Evolutionary conservation across 2,888 invertebrate genomes (phyloP).

Genomic region (Hypsopygia costalis): DNA sequence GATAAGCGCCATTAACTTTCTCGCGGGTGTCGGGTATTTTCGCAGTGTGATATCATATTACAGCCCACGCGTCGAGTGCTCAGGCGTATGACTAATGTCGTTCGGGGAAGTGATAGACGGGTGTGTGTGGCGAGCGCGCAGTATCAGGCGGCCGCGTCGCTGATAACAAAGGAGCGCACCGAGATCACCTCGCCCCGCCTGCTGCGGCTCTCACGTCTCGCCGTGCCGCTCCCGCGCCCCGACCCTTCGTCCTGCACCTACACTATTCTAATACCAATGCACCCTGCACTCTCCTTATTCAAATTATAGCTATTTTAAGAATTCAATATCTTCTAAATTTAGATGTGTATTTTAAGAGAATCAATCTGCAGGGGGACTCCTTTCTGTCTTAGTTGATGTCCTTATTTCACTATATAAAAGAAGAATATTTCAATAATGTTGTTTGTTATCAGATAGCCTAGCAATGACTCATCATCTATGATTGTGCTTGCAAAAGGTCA

Average conservation of each 20-base stretch:
- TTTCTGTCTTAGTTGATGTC: conserved; percentile 41
- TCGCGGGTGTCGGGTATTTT: conserved; percentile 81
- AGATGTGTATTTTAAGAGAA: conserved; percentile 64
- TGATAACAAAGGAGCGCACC: conserved; percentile 75
- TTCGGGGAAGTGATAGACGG: conserved; percentile 76
- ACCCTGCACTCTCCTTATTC: conserved; percentile 42
- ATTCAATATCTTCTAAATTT: conserved; percentile 74
- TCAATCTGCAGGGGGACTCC: conserved; percentile 60
- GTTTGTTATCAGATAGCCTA: conserved; percentile 56
- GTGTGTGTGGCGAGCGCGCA: conserved; percentile 57
- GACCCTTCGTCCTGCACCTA: conserved; percentile 29
- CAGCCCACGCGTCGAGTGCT: conserved; percentile 78
- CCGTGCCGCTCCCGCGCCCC: conserved; percentile 23
- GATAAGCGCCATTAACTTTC: conserved; percentile 82
- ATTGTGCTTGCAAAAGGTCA: conserved; percentile 69
- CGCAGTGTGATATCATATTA: conserved; percentile 82
- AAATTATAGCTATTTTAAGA: conserved; percentile 70
- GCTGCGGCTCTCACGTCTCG: conserved; percentile 21
- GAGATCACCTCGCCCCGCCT: conserved; percentile 36
- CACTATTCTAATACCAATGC: conserved; percentile 27
- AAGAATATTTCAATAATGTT: conserved; percentile 33
- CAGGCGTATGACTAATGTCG: conserved; percentile 77
- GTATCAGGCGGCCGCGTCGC: conserved; percentile 57
- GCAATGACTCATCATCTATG: conserved; percentile 69
- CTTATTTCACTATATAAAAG: conserved; percentile 23